phyloP scores from a whole-genome alignment of 1,140 invertebrate species.

The Sarcophaga bullata region DNA sequence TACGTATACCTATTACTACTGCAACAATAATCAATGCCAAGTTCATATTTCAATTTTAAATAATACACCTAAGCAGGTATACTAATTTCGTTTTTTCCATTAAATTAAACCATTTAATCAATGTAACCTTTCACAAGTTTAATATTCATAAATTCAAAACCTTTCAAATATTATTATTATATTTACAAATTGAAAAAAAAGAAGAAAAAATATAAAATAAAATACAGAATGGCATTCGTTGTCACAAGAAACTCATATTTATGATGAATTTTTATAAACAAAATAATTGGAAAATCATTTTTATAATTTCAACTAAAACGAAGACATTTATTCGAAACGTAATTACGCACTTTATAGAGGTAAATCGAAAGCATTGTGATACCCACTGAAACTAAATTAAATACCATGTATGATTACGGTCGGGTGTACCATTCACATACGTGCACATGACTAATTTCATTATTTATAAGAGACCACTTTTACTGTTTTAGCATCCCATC shows the following conservation, averaged over 20 bases:
- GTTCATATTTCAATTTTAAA: not conserved
- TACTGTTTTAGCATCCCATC: not conserved
- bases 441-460: not conserved
- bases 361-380: not conserved
- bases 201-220: not conserved
- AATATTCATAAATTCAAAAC: not conserved
- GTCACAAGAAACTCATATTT: not conserved
- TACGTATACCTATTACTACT: no score
- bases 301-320: not conserved
- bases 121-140: constrained; percentile 14
- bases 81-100: not conserved
- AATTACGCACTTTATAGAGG: constrained; percentile 20
- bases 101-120: constrained; percentile 12
- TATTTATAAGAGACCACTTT: not conserved
- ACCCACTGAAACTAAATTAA: no score
- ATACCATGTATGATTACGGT: no score
- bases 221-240: not conserved
- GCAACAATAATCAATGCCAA: not conserved
- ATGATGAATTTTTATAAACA: constrained; percentile 1
- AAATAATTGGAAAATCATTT: not conserved
- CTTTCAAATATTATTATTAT: not conserved
- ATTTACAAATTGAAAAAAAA: not conserved
- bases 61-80: not conserved
- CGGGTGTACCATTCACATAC: no score
- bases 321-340: not conserved